These are phyloP conservation scores for Diprion similis DNA, from an alignment of 1,140 invertebrate species.

Conservation along the genomic window DNA sequence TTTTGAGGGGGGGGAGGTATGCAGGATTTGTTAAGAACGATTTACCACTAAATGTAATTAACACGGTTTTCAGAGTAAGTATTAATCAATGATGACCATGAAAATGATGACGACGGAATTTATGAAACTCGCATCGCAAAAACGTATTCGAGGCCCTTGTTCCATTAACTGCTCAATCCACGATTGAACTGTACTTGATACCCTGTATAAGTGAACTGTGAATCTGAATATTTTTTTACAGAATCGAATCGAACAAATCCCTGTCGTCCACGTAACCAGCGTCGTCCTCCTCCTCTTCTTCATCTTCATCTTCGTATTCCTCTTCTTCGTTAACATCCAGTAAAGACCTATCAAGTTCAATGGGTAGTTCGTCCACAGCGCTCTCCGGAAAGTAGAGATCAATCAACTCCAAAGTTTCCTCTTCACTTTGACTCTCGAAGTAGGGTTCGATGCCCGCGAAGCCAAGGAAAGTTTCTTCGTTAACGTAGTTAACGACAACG, in stretches of 20 bases:
- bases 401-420: constrained; percentile 37
- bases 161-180: no score
- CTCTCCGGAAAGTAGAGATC: constrained; percentile 42
- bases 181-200: no score
- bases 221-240: no score
- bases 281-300: constrained; percentile 27
- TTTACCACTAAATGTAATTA: no score
- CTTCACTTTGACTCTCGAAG: constrained; percentile 41
- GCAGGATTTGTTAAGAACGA: no score
- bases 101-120: no score
- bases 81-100: no score
- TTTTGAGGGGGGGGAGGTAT: no score
- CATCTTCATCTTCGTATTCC: constrained; percentile 17
- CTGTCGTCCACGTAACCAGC: constrained; percentile 22
- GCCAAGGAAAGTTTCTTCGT: constrained; percentile 45
- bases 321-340: constrained; percentile 17
- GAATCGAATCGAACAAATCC: background rate
- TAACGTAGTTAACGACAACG: constrained; percentile 38
- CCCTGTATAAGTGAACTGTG: no score
- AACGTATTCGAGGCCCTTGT: no score
- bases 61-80: no score
- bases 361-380: constrained; percentile 31
- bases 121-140: no score
- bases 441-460: constrained; percentile 48
- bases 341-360: background rate